Conservation (phyloP, 35 echinoderm and acorn worm species). For the Anneissia japonica region DNA sequence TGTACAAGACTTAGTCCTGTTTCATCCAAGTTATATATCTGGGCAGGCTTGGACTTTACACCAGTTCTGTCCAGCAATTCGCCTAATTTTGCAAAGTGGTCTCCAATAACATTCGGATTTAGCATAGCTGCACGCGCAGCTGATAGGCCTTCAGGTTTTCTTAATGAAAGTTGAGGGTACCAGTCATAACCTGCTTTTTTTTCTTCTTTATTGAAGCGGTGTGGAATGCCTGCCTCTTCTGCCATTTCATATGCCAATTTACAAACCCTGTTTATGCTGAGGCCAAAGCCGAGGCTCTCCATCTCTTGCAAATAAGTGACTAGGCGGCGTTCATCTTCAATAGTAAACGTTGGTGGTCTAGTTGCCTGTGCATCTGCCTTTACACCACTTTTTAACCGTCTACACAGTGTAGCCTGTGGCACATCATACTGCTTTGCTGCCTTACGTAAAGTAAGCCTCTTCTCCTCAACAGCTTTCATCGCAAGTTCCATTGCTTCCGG, state of each 20-base stretch:
- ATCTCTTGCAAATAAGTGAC: constrained; percentile 38
- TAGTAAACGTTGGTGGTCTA: constrained; percentile 32
- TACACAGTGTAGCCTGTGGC: constrained; percentile 21
- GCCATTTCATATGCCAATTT: constrained; percentile 57
- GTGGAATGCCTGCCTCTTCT: constrained; percentile 14
- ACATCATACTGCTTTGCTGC: constrained; percentile 3
- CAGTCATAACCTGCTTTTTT: constrained; percentile 41
- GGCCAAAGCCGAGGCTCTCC: constrained; percentile 50
- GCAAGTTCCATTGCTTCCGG: too few relatives aligned
- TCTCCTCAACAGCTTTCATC: too few relatives aligned
- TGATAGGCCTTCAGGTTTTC: background rate
- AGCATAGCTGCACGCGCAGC: background rate
- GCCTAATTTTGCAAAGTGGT: background rate
- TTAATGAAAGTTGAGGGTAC: background rate
- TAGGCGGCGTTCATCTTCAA: constrained; percentile 30
- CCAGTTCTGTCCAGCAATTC: background rate
- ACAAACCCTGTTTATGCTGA: constrained; percentile 26
- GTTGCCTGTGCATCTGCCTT: constrained; percentile 12
- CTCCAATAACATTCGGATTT: background rate
- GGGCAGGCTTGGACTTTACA: background rate
- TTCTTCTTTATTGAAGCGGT: constrained; percentile 27
- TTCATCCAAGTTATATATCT: background rate
- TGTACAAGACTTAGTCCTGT: background rate
- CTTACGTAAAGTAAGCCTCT: constrained; percentile 2
- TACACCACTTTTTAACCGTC: constrained; percentile 17